A percentile compares a stretch with the other conserved stretches of the same genome.
phyloP scores from a whole-genome alignment of 2,113 vertebrate species.

The Leptocoma aspasia region DNA sequence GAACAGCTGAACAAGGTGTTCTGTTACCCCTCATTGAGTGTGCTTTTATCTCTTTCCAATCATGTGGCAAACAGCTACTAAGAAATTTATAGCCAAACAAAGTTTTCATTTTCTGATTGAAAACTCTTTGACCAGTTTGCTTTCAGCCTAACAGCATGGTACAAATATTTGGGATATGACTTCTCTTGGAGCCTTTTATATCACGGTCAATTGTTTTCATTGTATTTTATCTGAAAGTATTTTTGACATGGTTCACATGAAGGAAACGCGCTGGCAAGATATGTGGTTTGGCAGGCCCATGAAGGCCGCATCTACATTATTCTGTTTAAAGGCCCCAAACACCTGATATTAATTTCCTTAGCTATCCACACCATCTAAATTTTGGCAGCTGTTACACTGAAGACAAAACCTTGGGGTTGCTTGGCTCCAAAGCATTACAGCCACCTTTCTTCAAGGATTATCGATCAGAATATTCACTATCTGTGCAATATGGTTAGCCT shows the following conservation, averaged over 20 bases:
- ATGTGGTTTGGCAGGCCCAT: background rate
- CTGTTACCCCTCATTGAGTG: background rate
- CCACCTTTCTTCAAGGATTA: background rate
- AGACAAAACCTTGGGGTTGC: background rate
- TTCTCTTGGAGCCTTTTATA: background rate
- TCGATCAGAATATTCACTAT: background rate
- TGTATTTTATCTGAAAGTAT: background rate
- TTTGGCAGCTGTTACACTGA: background rate
- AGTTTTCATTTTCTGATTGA: slow-evolving; percentile 13
- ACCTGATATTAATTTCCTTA: slow-evolving; percentile 40
- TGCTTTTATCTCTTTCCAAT: slow-evolving; percentile 42
- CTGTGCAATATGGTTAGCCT: background rate
- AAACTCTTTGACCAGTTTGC: background rate
- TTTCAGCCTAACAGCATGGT: background rate
- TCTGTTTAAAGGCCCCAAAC: background rate
- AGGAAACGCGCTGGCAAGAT: background rate
- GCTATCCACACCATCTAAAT: slow-evolving; percentile 35
- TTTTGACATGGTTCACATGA: background rate
- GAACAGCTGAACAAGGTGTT: slow-evolving; percentile 15
- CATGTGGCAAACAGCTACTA: slow-evolving; percentile 21
- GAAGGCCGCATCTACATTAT: background rate
- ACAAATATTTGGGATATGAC: background rate
- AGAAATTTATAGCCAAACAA: slow-evolving; percentile 18
- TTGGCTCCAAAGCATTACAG: background rate
- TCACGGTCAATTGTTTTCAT: background rate